Conservation (phyloP, 2,113 vertebrate genomes). For the Thalassarche chlororhynchos region DNA sequence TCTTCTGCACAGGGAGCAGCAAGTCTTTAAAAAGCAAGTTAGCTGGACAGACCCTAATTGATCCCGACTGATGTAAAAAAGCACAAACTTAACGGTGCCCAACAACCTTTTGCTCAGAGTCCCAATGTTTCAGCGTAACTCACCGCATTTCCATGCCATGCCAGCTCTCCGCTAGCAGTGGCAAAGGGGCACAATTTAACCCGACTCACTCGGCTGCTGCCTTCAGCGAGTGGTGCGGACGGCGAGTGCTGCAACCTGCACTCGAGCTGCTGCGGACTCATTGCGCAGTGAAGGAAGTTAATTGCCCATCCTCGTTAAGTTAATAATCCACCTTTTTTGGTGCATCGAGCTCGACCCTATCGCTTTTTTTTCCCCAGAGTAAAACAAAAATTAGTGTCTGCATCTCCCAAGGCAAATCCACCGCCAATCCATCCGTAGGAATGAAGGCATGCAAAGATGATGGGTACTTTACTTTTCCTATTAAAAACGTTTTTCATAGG, state of each 20-base stretch:
- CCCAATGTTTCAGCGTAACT: accelerated
- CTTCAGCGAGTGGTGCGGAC: not conserved
- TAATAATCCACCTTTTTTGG: not conserved
- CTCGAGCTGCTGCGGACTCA: not conserved
- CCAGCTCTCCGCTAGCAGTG: not conserved
- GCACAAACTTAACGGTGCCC: no score
- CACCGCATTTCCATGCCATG: accelerated
- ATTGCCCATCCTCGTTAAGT: not conserved
- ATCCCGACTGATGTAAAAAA: not conserved
- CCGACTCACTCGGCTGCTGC: not conserved
- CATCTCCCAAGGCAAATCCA: not conserved
- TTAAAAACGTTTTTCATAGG: not conserved
- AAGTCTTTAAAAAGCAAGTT: not conserved
- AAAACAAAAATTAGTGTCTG: not conserved
- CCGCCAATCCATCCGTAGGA: not conserved
- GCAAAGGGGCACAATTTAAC: not conserved
- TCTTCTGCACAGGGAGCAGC: not conserved
- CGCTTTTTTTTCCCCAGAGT: not conserved
- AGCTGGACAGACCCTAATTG: not conserved
- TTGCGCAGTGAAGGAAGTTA: not conserved
- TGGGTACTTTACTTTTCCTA: not conserved
- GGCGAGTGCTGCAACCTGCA: not conserved
- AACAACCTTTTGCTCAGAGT: not conserved
- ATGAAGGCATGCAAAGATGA: not conserved
- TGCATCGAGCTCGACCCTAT: accelerated